Evolutionary conservation across 1,140 invertebrate genomes (phyloP).

Genomic region (Wiebesia pumilae): DNA sequence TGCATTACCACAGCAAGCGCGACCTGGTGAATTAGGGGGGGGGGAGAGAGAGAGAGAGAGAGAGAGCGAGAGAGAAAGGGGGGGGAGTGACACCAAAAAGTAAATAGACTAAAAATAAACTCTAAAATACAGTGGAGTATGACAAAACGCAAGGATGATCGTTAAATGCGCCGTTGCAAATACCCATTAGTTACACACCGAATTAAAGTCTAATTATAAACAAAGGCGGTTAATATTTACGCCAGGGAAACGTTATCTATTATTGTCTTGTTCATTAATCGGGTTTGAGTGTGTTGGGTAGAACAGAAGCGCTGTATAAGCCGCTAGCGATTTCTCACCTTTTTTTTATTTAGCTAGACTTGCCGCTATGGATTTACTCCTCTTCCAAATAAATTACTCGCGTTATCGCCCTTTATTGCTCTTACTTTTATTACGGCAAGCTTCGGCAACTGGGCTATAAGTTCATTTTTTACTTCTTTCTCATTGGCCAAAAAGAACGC

Average conservation of each 20-base stretch:
- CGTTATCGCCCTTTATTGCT: slow-evolving; percentile 48
- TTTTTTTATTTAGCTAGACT: slow-evolving; percentile 30
- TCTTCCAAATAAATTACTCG: slow-evolving; percentile 45
- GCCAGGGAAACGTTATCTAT: slow-evolving; percentile 25
- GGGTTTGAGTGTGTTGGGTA: not conserved
- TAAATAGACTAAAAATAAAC: not conserved
- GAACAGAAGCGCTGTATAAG: not conserved
- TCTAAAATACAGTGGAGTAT: too few species aligned
- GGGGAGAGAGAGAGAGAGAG: not conserved
- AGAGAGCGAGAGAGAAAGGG: not conserved
- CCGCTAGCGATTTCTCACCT: slow-evolving; percentile 42
- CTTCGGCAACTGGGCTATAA: not conserved
- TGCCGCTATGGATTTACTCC: slow-evolving; percentile 40
- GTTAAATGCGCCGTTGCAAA: slow-evolving; percentile 23
- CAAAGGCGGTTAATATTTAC: slow-evolving; percentile 28
- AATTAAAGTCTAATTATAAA: slow-evolving; percentile 46
- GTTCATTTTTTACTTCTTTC: slow-evolving; percentile 20
- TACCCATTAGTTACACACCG: slow-evolving; percentile 37
- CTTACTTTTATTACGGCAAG: slow-evolving; percentile 38
- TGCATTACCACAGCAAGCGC: not conserved
- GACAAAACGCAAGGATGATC: not conserved
- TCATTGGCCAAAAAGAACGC: not conserved
- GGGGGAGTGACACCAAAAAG: not conserved
- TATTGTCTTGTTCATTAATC: slow-evolving; percentile 50
- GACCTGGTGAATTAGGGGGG: not conserved